A percentile compares a stretch with the other conserved stretches of the same genome.
Evolutionary conservation across 2,113 vertebrate genomes (phyloP).

Genomic region (Todiramphus saurophagus): DNA sequence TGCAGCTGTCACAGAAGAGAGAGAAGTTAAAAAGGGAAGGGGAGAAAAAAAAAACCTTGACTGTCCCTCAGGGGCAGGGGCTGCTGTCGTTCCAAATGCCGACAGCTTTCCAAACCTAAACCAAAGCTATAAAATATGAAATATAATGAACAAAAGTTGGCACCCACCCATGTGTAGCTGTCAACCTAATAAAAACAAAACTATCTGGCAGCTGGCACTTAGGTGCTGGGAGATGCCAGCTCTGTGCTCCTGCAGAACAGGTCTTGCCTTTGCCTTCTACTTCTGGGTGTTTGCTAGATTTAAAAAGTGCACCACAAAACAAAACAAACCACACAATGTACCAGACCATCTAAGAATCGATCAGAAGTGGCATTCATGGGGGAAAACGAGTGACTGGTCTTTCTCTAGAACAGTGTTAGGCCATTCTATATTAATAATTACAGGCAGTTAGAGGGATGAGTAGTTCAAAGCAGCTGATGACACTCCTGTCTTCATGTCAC

Average conservation of each 20-base stretch:
- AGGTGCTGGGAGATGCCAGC: conserved; percentile 56
- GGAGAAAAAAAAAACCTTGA: background rate
- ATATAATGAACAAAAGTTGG: conserved; percentile 73
- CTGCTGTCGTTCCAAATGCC: conserved; percentile 72
- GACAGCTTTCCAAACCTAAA: conserved; percentile 68
- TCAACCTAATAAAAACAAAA: conserved; percentile 74
- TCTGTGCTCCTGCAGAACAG: conserved; percentile 27
- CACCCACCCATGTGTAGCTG: conserved; percentile 67
- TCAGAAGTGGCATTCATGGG: background rate
- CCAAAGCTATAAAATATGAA: conserved; percentile 73
- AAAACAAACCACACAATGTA: background rate
- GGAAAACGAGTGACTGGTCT: background rate
- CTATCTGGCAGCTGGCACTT: conserved; percentile 73
- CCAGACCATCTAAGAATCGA: background rate
- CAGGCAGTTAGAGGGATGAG: background rate
- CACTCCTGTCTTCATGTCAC: background rate
- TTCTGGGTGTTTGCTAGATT: background rate
- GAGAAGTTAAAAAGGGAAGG: conserved; percentile 56
- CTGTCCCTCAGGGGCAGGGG: conserved; percentile 65
- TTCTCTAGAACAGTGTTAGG: background rate
- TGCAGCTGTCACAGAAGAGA: conserved; percentile 64
- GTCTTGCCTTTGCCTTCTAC: conserved; percentile 23
- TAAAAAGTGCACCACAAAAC: background rate
- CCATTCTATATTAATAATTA: background rate
- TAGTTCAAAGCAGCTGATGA: background rate